A percentile compares a stretch with the other conserved stretches of the same genome.
phyloP scores from a whole-genome alignment of 2,888 invertebrate species.

The Pseudolycoriella hygida region DNA sequence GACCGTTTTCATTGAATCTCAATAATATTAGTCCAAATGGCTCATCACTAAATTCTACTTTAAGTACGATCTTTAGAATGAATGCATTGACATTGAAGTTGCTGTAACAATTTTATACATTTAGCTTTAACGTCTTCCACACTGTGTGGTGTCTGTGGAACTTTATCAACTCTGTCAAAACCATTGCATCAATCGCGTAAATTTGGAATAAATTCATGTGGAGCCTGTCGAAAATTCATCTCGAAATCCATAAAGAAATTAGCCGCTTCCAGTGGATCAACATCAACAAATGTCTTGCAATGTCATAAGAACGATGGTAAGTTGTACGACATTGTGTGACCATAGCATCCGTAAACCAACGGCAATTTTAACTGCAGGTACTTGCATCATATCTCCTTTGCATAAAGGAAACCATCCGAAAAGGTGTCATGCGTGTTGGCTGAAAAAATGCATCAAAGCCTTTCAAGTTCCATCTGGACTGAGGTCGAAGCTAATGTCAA shows the following conservation, averaged over 20 bases:
- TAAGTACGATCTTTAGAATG: constrained; percentile 6
- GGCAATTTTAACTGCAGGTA: constrained; percentile 30
- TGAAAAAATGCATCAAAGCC: constrained; percentile 63
- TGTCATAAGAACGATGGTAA: constrained; percentile 18
- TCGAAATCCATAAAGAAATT: constrained; percentile 56
- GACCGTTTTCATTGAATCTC: constrained; percentile 12
- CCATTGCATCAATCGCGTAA: constrained; percentile 65
- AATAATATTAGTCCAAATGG: constrained; percentile 3
- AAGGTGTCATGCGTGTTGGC: constrained; percentile 74
- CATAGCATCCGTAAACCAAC: constrained; percentile 2
- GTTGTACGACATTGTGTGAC: constrained; percentile 2
- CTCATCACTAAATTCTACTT: constrained; percentile 1
- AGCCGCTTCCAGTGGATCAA: constrained; percentile 7
- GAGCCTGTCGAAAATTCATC: constrained; percentile 73
- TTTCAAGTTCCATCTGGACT: constrained; percentile 58
- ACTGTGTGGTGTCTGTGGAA: constrained; percentile 58
- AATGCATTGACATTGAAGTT: not conserved
- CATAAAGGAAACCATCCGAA: constrained; percentile 55
- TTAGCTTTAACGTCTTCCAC: constrained; percentile 24
- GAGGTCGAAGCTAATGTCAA: constrained; percentile 44
- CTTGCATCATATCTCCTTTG: constrained; percentile 53
- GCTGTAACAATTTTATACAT: not conserved
- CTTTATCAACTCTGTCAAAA: constrained; percentile 48
- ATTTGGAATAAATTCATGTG: constrained; percentile 71
- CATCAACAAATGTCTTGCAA: constrained; percentile 6